Conservation (phyloP, 2,888 invertebrate genomes). For the Drosophila prolongata region DNA sequence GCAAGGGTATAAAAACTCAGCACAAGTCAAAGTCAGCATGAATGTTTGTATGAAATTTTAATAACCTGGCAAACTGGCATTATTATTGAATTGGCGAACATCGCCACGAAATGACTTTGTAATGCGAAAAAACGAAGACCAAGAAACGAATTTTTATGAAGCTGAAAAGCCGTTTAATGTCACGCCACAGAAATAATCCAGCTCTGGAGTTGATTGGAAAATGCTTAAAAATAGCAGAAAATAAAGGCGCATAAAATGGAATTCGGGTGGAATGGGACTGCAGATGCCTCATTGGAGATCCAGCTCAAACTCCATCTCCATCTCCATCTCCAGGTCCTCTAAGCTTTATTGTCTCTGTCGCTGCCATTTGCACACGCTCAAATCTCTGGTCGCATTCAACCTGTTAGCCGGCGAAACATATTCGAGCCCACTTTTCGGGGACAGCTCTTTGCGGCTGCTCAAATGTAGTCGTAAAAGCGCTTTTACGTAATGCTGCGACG, state of each 20-base stretch:
- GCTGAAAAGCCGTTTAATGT: conserved; percentile 65
- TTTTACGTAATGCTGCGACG: conserved; percentile 66
- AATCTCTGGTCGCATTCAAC: conserved; percentile 65
- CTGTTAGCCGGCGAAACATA: conserved; percentile 51
- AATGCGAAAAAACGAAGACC: conserved; percentile 36
- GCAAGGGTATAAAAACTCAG: no score
- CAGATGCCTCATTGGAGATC: conserved; percentile 8
- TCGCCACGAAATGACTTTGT: conserved; percentile 56
- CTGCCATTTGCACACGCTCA: conserved; percentile 57
- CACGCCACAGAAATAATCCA: conserved; percentile 59
- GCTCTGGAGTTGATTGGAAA: conserved; percentile 67
- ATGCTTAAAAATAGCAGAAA: conserved; percentile 31
- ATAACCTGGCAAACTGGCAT: conserved; percentile 69
- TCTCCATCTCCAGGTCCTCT: conserved; percentile 9
- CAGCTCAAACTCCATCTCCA: no score
- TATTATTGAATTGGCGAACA: conserved; percentile 66
- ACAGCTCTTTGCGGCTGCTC: conserved; percentile 35
- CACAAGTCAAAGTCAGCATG: conserved; percentile 63
- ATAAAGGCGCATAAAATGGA: conserved; percentile 11
- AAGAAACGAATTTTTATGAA: conserved; percentile 34
- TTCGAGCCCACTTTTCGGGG: conserved; percentile 43
- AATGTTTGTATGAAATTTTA: conserved; percentile 74
- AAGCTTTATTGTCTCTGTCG: conserved; percentile 70
- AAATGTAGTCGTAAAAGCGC: conserved; percentile 73
- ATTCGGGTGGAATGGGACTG: conserved; percentile 4